phyloP scores from a whole-genome alignment of 2,797 vertebrate genomes.

The Enteromius treurensis region DNA sequence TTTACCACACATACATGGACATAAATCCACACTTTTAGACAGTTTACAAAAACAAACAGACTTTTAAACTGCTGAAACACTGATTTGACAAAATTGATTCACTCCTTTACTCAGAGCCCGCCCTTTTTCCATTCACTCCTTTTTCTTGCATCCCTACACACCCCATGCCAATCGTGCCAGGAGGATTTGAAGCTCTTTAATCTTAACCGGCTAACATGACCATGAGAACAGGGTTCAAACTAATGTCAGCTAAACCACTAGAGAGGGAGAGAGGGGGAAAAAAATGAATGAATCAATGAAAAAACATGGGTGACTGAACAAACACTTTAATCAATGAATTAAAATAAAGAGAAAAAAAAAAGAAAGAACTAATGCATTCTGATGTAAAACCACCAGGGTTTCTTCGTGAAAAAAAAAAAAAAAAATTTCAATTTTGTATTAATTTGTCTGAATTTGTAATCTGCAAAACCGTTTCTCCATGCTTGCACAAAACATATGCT shows the following conservation, averaged over 20 bases:
- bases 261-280: neutral
- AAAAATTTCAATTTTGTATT: neutral
- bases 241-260: constrained; percentile 29
- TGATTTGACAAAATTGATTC: constrained; percentile 19
- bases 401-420: neutral
- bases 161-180: constrained; percentile 26
- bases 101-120: constrained; percentile 1
- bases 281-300: neutral
- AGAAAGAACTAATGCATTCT: neutral
- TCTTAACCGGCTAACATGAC: constrained; percentile 46
- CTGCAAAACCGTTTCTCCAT: neutral
- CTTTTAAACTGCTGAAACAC: neutral
- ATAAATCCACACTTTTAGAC: constrained; percentile 19
- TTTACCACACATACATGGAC: neutral
- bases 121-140: neutral
- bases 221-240: constrained; percentile 43
- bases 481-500: neutral
- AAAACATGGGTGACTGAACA: neutral
- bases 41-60: constrained; percentile 9
- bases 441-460: neutral
- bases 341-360: neutral
- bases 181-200: constrained; percentile 41
- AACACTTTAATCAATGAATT: neutral
- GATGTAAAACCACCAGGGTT: neutral
- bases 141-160: neutral